Percentiles rank a stretch among this genome's conserved stretches.
Conservation (phyloP, 2,888 invertebrate species). For the Biston stratarius region DNA sequence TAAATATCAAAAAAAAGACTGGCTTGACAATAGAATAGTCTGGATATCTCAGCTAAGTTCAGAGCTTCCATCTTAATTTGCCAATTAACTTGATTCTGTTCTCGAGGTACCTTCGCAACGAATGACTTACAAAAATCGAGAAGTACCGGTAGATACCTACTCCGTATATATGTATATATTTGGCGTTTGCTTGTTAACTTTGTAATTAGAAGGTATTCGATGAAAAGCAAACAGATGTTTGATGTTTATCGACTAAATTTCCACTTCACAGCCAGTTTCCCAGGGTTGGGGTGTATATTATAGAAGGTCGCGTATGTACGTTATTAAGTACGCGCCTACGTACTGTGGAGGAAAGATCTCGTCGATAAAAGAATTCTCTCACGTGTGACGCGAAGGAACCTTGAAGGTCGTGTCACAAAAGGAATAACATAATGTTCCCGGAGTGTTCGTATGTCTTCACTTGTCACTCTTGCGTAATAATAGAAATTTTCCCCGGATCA, state of each 20-base stretch:
- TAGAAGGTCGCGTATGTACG: conserved; percentile 5
- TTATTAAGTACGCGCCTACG: background rate
- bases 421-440: conserved; percentile 38
- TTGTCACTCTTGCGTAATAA: conserved; percentile 36
- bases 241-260: conserved; percentile 29
- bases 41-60: background rate
- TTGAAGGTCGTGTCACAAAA: conserved; percentile 39
- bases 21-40: background rate
- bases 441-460: conserved; percentile 31
- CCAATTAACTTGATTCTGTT: conserved; percentile 6
- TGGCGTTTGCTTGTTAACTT: conserved; percentile 4
- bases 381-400: conserved; percentile 32
- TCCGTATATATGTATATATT: conserved; percentile 9
- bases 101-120: conserved; percentile 2
- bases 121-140: conserved; percentile 5
- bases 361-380: conserved; percentile 31
- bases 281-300: conserved; percentile 5
- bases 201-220: conserved; percentile 8
- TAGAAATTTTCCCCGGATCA: conserved; percentile 28
- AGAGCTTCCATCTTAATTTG: background rate
- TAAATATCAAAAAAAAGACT: background rate
- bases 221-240: conserved; percentile 15
- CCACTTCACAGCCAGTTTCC: conserved; percentile 20
- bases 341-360: conserved; percentile 17
- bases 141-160: background rate